These are phyloP conservation scores for Euplagia quadripunctaria DNA, from an alignment of 2,888 invertebrate genomes.

Conservation along the genomic window DNA sequence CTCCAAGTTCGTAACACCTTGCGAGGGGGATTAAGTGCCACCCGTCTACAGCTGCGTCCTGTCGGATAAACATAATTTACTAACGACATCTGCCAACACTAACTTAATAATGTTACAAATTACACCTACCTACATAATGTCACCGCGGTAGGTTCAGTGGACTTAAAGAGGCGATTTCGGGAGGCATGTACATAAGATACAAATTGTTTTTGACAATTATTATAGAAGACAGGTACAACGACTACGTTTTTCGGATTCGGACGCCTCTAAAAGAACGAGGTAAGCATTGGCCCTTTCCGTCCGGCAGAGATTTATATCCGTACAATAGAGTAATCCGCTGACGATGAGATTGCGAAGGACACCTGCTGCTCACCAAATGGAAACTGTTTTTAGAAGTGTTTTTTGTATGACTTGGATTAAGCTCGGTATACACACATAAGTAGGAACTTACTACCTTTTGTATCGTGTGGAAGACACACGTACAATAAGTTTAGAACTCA, in stretches of 20 bases:
- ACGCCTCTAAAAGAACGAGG: slow-evolving; percentile 64
- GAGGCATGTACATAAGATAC: slow-evolving; percentile 29
- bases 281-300: slow-evolving; percentile 64
- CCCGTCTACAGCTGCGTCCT: slow-evolving; percentile 75
- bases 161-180: slow-evolving; percentile 59
- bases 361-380: slow-evolving; percentile 80
- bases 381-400: slow-evolving; percentile 64
- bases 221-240: slow-evolving; percentile 55
- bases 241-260: slow-evolving; percentile 40
- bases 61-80: slow-evolving; percentile 81
- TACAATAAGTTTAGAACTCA: slow-evolving; percentile 38
- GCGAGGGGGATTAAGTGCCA: slow-evolving; percentile 74
- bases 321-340: slow-evolving; percentile 80
- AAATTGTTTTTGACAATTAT: slow-evolving; percentile 59
- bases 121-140: slow-evolving; percentile 61
- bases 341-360: slow-evolving; percentile 79
- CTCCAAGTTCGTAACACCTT: slow-evolving; percentile 65
- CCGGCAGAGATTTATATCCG: slow-evolving; percentile 75
- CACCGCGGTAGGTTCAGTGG: slow-evolving; percentile 56
- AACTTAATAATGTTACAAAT: slow-evolving; percentile 73
- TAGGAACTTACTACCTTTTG: slow-evolving; percentile 38
- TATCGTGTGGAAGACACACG: slow-evolving; percentile 36
- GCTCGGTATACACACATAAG: slow-evolving; percentile 33
- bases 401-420: slow-evolving; percentile 53
- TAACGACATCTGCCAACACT: slow-evolving; percentile 77